Evolutionary conservation across 2,888 invertebrate genomes (phyloP).

Genomic region (Drosophila percnosoma): DNA sequence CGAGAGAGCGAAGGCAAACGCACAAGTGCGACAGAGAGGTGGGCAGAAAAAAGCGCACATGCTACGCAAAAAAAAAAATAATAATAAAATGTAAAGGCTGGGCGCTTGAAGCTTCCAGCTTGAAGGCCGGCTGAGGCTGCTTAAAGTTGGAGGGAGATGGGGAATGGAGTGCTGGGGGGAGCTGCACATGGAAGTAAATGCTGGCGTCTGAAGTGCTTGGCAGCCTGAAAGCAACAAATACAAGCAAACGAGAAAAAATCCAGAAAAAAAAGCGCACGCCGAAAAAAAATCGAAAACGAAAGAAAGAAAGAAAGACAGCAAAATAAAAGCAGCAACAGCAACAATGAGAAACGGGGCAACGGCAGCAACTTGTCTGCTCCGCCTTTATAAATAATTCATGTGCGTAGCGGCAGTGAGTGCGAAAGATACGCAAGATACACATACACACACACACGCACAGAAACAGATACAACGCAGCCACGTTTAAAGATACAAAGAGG

Average conservation of each 20-base stretch:
- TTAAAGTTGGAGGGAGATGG: conserved; percentile 20
- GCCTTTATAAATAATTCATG: conserved; percentile 85
- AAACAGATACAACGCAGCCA: conserved; percentile 56
- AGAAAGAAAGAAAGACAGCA: conserved; percentile 56
- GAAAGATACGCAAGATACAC: conserved; percentile 77
- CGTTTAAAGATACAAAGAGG: conserved; percentile 72
- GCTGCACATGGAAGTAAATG: conserved; percentile 74
- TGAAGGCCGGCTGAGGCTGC: conserved; percentile 41
- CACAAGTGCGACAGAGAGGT: conserved; percentile 22
- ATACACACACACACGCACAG: conserved; percentile 43
- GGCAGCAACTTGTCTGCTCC: conserved; percentile 84
- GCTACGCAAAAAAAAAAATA: conserved; percentile 50
- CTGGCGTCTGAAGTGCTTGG: conserved; percentile 72
- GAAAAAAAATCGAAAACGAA: conserved; percentile 32
- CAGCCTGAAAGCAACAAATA: conserved; percentile 69
- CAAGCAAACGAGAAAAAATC: conserved; percentile 46
- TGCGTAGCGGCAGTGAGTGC: conserved; percentile 71
- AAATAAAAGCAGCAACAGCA: conserved; percentile 46
- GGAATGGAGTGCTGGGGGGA: not conserved
- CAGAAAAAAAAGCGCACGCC: conserved; percentile 47
- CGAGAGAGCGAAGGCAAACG: conserved; percentile 14
- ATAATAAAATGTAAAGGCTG: conserved; percentile 12
- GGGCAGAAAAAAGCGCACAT: conserved; percentile 71
- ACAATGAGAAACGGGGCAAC: conserved; percentile 63
- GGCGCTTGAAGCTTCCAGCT: conserved; percentile 39